Percentiles rank a stretch among this genome's conserved stretches.
phyloP scores from a whole-genome alignment of 2,797 vertebrate genomes.

The Anisognathus igniventris region DNA sequence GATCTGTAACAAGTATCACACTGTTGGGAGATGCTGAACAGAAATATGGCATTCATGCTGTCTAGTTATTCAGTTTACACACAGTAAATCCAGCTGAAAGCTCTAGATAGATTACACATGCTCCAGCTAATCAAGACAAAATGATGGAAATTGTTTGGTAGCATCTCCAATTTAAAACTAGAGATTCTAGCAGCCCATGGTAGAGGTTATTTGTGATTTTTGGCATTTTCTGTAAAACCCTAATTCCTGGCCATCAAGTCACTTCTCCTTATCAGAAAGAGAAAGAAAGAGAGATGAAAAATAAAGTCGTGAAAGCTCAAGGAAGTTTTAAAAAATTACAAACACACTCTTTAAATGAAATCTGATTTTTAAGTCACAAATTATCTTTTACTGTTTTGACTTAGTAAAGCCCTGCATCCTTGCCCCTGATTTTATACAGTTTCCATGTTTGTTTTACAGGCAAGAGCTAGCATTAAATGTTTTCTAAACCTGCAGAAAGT shows the following conservation, averaged over 20 bases:
- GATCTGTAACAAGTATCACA: neutral
- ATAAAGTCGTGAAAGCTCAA: neutral
- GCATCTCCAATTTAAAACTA: neutral
- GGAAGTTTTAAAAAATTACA: neutral
- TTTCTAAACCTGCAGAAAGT: neutral
- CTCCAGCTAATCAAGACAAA: neutral
- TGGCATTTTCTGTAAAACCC: neutral
- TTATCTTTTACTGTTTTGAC: neutral
- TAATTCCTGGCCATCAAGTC: neutral
- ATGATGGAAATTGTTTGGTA: neutral
- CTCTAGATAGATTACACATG: neutral
- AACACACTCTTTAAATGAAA: neutral
- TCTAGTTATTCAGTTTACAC: neutral
- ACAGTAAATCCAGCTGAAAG: conserved; percentile 5
- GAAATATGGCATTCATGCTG: neutral
- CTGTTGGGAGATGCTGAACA: neutral
- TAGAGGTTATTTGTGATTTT: neutral
- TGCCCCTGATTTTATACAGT: neutral
- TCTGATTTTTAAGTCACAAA: neutral
- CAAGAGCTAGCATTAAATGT: neutral
- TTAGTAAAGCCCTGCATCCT: neutral
- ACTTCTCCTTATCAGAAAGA: neutral
- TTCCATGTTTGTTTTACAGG: neutral
- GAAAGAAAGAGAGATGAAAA: neutral
- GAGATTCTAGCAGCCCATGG: neutral